Conservation (phyloP, 2,797 vertebrate genomes). For the Cichlasoma orientale region DNA sequence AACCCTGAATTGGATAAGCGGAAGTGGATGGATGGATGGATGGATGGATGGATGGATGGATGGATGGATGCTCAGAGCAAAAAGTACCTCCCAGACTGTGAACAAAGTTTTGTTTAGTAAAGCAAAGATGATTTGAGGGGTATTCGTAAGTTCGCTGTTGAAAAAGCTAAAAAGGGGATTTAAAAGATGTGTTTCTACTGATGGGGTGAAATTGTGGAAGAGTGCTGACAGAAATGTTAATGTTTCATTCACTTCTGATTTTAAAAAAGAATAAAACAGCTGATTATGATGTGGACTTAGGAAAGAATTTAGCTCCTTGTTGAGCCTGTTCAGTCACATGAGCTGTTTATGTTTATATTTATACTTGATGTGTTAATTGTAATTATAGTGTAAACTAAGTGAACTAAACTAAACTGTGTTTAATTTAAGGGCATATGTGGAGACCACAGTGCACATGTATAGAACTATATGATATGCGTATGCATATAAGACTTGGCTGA, state of each 20-base stretch:
- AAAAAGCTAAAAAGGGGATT: not conserved
- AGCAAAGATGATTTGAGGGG: not conserved
- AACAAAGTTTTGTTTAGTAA: not conserved
- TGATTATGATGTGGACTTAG: not conserved
- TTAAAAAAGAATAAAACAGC: too few species aligned
- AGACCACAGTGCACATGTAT: not conserved
- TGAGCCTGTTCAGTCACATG: not conserved
- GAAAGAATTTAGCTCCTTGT: fast-evolving
- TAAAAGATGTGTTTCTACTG: not conserved
- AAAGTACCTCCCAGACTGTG: not conserved
- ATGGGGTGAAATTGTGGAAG: not conserved
- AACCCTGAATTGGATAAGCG: too few species aligned
- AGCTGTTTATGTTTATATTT: not conserved
- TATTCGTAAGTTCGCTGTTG: not conserved
- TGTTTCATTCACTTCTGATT: too few species aligned
- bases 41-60: too few species aligned
- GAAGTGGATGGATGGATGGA: too few species aligned
- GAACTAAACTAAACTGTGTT: not conserved
- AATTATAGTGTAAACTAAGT: not conserved
- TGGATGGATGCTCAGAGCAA: not conserved
- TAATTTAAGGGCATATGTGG: not conserved
- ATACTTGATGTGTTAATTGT: not conserved
- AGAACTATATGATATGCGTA: too few species aligned
- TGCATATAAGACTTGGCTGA: not conserved
- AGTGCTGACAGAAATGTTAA: too few species aligned